These are phyloP conservation scores for Mus caroli DNA, from an alignment of 2,797 vertebrate genomes.

Conservation along the genomic window DNA sequence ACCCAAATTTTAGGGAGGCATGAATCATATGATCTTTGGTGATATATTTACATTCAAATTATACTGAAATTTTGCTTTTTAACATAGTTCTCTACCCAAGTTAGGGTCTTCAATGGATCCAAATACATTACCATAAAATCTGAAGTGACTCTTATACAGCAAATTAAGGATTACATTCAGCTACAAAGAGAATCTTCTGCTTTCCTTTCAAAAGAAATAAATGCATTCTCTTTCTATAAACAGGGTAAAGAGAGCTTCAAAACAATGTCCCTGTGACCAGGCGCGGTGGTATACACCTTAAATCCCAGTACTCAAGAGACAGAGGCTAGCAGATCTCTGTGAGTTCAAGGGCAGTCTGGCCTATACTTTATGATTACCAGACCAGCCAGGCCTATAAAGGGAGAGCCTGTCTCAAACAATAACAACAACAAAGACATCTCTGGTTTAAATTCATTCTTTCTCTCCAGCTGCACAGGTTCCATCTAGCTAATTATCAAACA, in stretches of 20 bases:
- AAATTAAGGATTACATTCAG: not conserved
- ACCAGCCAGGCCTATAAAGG: not conserved
- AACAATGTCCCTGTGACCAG: not conserved
- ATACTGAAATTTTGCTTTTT: not conserved
- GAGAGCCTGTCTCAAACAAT: not conserved
- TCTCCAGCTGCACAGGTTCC: not conserved
- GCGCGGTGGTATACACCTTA: not conserved
- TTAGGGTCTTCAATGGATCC: not conserved
- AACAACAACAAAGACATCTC: not conserved
- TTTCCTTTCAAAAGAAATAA: not conserved
- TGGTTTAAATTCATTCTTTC: not conserved
- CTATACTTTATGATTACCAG: not conserved
- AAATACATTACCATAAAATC: not conserved
- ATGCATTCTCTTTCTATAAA: slow-evolving; percentile 7
- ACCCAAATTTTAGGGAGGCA: not conserved
- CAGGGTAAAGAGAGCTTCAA: not conserved
- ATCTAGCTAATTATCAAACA: not conserved
- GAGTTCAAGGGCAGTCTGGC: not conserved
- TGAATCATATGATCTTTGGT: not conserved
- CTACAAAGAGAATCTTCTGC: slow-evolving; percentile 8
- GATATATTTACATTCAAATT: not conserved
- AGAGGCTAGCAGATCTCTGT: not conserved
- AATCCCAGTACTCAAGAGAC: not conserved
- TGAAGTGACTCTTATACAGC: not conserved
- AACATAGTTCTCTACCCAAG: not conserved